A percentile compares a stretch with the other conserved stretches of the same genome.
Conservation (phyloP, 2,888 invertebrate species). For the Tetropium fuscum region DNA sequence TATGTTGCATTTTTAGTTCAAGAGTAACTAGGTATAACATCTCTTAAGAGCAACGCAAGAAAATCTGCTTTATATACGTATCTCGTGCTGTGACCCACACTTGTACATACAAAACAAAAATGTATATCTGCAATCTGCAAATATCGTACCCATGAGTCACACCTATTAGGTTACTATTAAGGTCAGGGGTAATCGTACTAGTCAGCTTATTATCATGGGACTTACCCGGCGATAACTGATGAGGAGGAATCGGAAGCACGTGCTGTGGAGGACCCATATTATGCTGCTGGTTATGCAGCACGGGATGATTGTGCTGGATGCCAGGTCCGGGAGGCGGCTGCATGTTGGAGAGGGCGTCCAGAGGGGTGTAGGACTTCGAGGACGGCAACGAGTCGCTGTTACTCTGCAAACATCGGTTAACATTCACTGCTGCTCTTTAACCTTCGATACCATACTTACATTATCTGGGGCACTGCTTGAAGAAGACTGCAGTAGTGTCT, state of each 20-base stretch:
- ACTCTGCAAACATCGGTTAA: neutral
- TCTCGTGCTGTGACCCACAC: no score
- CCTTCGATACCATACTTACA: no score
- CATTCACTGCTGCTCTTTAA: neutral
- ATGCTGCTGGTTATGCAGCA: slow-evolving; percentile 51
- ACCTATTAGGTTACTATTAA: no score
- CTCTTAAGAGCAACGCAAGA: no score
- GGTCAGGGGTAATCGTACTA: no score
- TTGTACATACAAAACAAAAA: no score
- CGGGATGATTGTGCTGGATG: slow-evolving; percentile 57
- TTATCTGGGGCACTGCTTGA: slow-evolving; percentile 60
- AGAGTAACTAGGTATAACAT: no score
- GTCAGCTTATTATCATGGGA: neutral
- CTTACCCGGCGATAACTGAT: slow-evolving; percentile 53
- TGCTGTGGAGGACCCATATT: slow-evolving; percentile 67
- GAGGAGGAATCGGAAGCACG: slow-evolving; percentile 62
- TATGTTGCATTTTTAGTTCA: no score
- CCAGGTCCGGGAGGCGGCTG: slow-evolving; percentile 78
- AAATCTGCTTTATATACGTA: no score
- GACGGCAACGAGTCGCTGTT: slow-evolving; percentile 49
- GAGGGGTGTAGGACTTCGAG: slow-evolving; percentile 82
- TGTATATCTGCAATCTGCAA: no score
- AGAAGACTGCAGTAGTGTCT: slow-evolving; percentile 65
- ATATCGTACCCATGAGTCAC: no score
- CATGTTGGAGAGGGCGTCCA: slow-evolving; percentile 88